A percentile compares a stretch with the other conserved stretches of the same genome.
Evolutionary conservation across 2,888 invertebrate species (phyloP).

Genomic region (Hypomecis punctinalis): DNA sequence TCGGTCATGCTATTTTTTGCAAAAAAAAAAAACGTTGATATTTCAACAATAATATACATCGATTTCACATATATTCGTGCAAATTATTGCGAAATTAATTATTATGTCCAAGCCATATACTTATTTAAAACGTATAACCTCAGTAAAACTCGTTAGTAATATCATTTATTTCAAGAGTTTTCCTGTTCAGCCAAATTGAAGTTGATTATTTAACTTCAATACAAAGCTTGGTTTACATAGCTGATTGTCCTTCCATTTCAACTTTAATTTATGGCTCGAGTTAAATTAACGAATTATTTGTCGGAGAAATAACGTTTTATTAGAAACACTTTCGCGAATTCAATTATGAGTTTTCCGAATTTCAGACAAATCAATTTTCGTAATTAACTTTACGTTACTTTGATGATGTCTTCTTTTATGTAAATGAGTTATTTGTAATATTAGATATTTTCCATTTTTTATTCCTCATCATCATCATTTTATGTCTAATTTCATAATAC

Average conservation of each 20-base stretch:
- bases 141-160: not conserved
- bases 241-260: constrained; percentile 15
- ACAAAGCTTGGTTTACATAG: constrained; percentile 5
- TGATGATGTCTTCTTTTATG: not conserved
- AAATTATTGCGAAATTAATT: too few relatives aligned
- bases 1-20: too few relatives aligned
- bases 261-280: constrained; percentile 12
- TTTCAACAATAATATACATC: too few relatives aligned
- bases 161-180: not conserved
- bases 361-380: constrained; percentile 11
- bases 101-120: too few relatives aligned
- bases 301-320: constrained; percentile 23
- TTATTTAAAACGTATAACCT: not conserved
- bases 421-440: constrained; percentile 3
- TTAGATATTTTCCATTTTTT: not conserved
- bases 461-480: too few relatives aligned
- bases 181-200: not conserved
- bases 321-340: constrained; percentile 21
- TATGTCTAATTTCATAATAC: too few relatives aligned
- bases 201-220: constrained; percentile 2
- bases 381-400: constrained; percentile 22
- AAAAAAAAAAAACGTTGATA: too few relatives aligned
- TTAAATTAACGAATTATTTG: constrained; percentile 15
- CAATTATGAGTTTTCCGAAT: constrained; percentile 10
- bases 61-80: too few relatives aligned